These are phyloP conservation scores for Steatornis caripensis DNA, from an alignment of 2,113 vertebrate genomes.

Conservation along the genomic window DNA sequence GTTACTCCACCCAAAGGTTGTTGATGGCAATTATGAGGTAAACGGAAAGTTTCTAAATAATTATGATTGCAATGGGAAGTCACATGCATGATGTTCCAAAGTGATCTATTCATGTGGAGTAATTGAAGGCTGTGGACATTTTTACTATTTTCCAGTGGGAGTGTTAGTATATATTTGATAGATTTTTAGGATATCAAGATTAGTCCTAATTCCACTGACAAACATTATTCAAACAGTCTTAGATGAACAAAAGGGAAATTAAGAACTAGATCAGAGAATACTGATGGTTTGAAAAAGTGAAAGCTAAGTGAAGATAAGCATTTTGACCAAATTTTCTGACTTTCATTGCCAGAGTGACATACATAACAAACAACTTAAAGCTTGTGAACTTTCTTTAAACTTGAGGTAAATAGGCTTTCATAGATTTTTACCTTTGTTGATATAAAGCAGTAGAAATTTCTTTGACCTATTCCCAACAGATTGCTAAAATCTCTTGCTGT, in stretches of 20 bases:
- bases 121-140: not conserved
- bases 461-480: slow-evolving; percentile 40
- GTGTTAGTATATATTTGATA: not conserved
- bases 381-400: slow-evolving; percentile 44
- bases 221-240: not conserved
- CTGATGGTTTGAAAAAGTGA: not conserved
- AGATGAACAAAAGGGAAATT: not conserved
- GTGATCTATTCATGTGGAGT: not conserved
- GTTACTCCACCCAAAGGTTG: not conserved
- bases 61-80: not conserved
- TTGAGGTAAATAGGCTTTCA: slow-evolving; percentile 42
- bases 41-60: not conserved
- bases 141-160: not conserved
- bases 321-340: slow-evolving; percentile 29
- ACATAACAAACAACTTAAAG: slow-evolving; percentile 27
- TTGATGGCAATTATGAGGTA: not conserved
- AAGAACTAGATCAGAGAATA: not conserved
- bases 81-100: not conserved
- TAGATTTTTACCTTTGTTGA: slow-evolving; percentile 36
- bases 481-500: not conserved
- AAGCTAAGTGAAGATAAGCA: slow-evolving; percentile 13
- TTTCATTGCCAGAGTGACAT: slow-evolving; percentile 17
- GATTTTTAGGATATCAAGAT: not conserved
- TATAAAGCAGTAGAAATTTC: slow-evolving; percentile 7
- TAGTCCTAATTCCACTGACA: not conserved